These are phyloP conservation scores for Pelobates fuscus DNA, from an alignment of 2,113 vertebrate genomes.

Conservation along the genomic window DNA sequence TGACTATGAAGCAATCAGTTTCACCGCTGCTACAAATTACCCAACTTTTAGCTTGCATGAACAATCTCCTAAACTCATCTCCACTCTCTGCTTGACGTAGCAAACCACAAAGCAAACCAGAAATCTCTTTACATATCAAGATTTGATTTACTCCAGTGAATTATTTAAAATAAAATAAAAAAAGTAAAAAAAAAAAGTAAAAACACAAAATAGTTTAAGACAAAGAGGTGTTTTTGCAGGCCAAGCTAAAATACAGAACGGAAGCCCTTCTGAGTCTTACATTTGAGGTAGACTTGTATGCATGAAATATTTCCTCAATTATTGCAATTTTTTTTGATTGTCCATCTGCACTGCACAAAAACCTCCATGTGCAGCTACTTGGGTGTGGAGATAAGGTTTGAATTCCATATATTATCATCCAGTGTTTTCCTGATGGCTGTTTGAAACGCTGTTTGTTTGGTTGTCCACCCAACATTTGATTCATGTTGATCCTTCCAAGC, in stretches of 20 bases:
- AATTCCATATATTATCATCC: conserved; percentile 15
- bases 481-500: background rate
- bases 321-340: conserved; percentile 61
- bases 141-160: conserved; percentile 52
- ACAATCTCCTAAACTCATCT: conserved; percentile 59
- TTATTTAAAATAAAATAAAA: conserved; percentile 37
- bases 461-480: conserved; percentile 6
- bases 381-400: conserved; percentile 26
- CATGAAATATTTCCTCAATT: conserved; percentile 62
- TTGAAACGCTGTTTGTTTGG: conserved; percentile 14
- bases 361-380: conserved; percentile 22
- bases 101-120: conserved; percentile 48
- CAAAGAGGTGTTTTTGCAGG: conserved; percentile 51
- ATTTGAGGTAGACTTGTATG: conserved; percentile 72
- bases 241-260: conserved; percentile 52
- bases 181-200: too few species aligned
- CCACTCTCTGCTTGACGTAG: conserved; percentile 60
- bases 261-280: conserved; percentile 67
- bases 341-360: conserved; percentile 44
- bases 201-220: conserved; percentile 10
- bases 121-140: conserved; percentile 21
- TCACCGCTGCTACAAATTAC: conserved; percentile 62
- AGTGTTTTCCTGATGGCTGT: conserved; percentile 35
- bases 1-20: conserved; percentile 65
- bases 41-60: conserved; percentile 58